Conservation (phyloP, 2,888 invertebrate species). For the Mermis nigrescens region DNA sequence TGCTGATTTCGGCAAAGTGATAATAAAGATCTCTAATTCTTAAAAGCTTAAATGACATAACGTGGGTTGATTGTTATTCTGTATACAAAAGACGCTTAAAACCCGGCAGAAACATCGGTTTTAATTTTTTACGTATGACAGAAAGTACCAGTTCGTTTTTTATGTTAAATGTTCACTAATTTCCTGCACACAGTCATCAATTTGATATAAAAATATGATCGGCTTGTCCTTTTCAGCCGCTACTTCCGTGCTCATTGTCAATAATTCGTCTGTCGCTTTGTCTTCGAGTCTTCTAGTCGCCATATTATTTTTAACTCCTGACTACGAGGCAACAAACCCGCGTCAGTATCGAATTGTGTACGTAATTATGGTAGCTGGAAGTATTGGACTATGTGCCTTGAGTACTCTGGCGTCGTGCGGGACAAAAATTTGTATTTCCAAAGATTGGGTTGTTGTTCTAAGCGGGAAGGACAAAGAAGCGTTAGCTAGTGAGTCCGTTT, state of each 20-base stretch:
- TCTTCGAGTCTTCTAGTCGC: conserved; percentile 31
- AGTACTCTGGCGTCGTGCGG: conserved; percentile 31
- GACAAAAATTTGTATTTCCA: conserved; percentile 28
- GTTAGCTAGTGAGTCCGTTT: conserved; percentile 33
- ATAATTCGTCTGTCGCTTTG: conserved; percentile 35
- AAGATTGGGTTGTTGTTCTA: conserved; percentile 39
- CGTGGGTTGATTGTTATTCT: too few species aligned
- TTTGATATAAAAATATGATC: too few species aligned
- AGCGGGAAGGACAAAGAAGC: conserved; percentile 31
- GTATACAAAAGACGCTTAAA: too few species aligned
- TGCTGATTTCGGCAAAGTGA: too few species aligned
- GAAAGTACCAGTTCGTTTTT: too few species aligned
- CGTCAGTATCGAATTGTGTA: not conserved
- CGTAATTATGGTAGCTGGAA: conserved; percentile 4
- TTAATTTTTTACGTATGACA: too few species aligned
- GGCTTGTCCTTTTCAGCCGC: conserved; percentile 33
- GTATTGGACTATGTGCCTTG: conserved; percentile 18
- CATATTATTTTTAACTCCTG: not conserved
- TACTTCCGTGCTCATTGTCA: conserved; percentile 32
- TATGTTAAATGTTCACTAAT: too few species aligned
- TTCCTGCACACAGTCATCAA: too few species aligned
- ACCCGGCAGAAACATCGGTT: too few species aligned
- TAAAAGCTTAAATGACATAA: too few species aligned
- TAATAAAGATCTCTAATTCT: too few species aligned
- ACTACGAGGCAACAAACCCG: not conserved